Base-by-base conservation (phyloP, 2,113 vertebrate genomes). In the Pachycephala philippinensis region DNA sequence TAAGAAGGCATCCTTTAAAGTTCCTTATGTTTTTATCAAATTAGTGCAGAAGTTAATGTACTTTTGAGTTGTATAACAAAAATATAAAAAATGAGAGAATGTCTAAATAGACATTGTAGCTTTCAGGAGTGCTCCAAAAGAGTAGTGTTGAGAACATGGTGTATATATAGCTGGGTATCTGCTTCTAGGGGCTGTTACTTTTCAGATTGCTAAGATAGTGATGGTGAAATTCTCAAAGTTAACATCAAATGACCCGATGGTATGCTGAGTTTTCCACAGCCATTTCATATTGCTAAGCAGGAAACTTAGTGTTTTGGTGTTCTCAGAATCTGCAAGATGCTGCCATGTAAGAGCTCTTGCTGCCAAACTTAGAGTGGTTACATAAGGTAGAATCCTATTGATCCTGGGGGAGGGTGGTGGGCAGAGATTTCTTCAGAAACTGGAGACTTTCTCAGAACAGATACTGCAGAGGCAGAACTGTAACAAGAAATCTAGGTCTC, bases 131-230 rank as follows among this genome's bases (percentile, higher is more conserved):
- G 16, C 21, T 63, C 10, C 15, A 21, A 30, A 89, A 79, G 33
- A 30, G 15, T 26, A 65, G 8, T 11, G 19, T n/a, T 87, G 71
- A 70, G 40, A 45, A 15, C 15, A 10, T 28, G 31, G 20, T 54
- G 26, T 45, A 14, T 26, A 8, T 1, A 4, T 10, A 19, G 0
- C 0, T 8, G 16, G 27, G 2, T 37, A 23, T 57, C n/a, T 69
- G 23, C 56, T 63, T 74, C n/a, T 72, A 18, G 42, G 31, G 23
- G 7, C 10, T 80, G 8, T 21, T 49, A 13, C 20, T 42, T 19
- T 69, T 85, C 15, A 30, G 30, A 16, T 23, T 50, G 30, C 3
- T 57, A 39, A 45, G 2, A 11, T 6, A n/a, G 39, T 11, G 28
- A 28, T 49, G 16, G 23, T 74, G 40, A 31, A 1, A 1, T 74